Conservation (phyloP, 2,888 invertebrate genomes). For the Seladonia tumulorum region DNA sequence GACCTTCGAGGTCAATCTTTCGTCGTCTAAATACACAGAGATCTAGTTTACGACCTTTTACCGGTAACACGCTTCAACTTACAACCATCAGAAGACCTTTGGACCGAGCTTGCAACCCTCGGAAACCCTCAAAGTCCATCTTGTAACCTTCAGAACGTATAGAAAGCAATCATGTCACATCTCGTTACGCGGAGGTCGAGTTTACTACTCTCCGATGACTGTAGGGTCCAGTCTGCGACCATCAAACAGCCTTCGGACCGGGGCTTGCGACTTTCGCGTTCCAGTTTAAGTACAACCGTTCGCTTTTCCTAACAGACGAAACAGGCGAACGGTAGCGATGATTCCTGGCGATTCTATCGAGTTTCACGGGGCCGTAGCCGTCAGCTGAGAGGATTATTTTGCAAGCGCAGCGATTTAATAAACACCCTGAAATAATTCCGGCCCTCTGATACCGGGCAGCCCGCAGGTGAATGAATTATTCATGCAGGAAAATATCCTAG, state of each 20-base stretch:
- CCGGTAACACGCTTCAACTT: not conserved
- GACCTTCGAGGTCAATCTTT: too few relatives aligned
- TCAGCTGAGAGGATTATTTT: not conserved
- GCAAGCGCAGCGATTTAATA: slow-evolving; percentile 11
- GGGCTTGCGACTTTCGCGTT: not conserved
- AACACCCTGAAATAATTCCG: not conserved
- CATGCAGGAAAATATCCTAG: not conserved
- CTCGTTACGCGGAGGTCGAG: slow-evolving; percentile 5
- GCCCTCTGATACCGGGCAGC: not conserved
- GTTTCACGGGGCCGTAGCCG: not conserved
- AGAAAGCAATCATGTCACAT: slow-evolving; percentile 4
- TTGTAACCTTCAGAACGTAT: not conserved
- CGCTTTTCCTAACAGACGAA: not conserved
- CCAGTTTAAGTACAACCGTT: not conserved
- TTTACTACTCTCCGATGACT: not conserved
- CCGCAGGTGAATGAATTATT: slow-evolving; percentile 6
- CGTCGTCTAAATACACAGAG: not conserved
- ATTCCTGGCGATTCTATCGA: not conserved
- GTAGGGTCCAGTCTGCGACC: not conserved
- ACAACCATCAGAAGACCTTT: not conserved
- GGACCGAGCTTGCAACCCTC: not conserved
- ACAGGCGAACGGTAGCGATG: not conserved
- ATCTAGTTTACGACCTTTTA: not conserved
- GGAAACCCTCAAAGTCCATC: not conserved
- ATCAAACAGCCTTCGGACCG: not conserved